phyloP scores from a whole-genome alignment of 2,797 vertebrate genomes.

The Buphagus erythrorhynchus region DNA sequence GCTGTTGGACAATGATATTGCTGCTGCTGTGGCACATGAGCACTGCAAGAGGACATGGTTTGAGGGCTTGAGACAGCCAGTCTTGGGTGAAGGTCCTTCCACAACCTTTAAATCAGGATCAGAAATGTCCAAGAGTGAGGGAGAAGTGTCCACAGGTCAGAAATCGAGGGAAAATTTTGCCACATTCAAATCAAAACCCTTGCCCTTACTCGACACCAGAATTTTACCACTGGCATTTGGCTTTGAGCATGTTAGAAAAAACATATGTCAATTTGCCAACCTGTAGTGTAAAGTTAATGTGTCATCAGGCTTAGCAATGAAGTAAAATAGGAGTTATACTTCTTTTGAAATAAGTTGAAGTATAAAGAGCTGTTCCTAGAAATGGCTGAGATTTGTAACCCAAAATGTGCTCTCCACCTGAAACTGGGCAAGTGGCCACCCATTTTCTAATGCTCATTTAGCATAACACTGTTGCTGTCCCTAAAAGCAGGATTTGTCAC shows the following conservation, averaged over 20 bases:
- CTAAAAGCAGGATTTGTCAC: neutral
- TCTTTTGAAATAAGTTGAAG: neutral
- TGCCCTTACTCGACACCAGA: neutral
- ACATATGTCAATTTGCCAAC: neutral
- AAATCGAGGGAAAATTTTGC: neutral
- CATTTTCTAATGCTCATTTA: neutral
- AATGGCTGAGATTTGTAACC: neutral
- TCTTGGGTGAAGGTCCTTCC: neutral
- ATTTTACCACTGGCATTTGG: neutral
- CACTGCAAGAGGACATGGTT: neutral
- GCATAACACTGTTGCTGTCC: neutral
- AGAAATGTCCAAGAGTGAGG: neutral
- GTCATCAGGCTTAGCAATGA: neutral
- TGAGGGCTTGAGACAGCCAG: neutral
- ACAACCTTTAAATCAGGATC: neutral
- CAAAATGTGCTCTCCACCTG: neutral
- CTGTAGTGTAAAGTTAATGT: neutral
- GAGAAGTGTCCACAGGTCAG: neutral
- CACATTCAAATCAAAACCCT: neutral
- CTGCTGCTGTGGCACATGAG: neutral
- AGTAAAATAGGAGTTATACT: neutral
- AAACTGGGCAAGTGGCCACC: neutral
- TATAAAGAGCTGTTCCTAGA: neutral
- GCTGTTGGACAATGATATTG: neutral
- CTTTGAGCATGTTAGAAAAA: neutral